These are phyloP conservation scores for Aeoliscus strigatus DNA, from an alignment of 2,797 vertebrate genomes.

Conservation along the genomic window DNA sequence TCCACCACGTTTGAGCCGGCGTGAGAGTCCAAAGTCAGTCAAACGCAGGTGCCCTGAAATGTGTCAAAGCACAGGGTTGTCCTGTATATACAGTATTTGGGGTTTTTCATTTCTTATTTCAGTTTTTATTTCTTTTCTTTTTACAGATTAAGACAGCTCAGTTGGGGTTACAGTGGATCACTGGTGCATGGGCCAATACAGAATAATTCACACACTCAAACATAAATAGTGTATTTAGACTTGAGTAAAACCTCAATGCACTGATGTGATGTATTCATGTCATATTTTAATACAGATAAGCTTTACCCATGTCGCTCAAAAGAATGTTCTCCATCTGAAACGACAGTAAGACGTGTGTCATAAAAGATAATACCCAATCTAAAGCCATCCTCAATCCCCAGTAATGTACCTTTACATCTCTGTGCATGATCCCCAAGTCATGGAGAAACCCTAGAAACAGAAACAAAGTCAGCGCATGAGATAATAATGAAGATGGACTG, in stretches of 20 bases:
- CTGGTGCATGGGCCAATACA: too few relatives aligned
- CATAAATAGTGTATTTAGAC: too few relatives aligned
- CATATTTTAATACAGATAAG: background rate
- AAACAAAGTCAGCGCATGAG: background rate
- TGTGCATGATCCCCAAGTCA: conserved; percentile 85
- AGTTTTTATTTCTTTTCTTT: too few relatives aligned
- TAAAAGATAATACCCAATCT: background rate
- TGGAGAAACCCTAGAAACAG: conserved; percentile 82
- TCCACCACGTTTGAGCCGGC: conserved; percentile 77
- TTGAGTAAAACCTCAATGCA: too few relatives aligned
- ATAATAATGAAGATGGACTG: background rate
- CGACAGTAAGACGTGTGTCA: conserved; percentile 1
- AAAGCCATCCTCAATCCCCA: too few relatives aligned
- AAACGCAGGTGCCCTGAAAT: conserved; percentile 84
- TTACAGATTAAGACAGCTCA: too few relatives aligned
- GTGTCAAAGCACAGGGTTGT: conserved; percentile 7
- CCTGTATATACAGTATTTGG: too few relatives aligned
- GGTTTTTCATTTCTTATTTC: too few relatives aligned
- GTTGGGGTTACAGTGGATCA: too few relatives aligned
- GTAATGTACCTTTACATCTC: conserved; percentile 87
- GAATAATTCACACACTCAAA: too few relatives aligned
- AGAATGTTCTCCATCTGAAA: conserved; percentile 93
- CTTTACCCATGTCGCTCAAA: conserved; percentile 83
- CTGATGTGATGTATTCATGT: too few relatives aligned
- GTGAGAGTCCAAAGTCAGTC: conserved; percentile 86